Evolutionary conservation across 1,140 invertebrate species (phyloP).

Genomic region (Drosophila lacteicornis): DNA sequence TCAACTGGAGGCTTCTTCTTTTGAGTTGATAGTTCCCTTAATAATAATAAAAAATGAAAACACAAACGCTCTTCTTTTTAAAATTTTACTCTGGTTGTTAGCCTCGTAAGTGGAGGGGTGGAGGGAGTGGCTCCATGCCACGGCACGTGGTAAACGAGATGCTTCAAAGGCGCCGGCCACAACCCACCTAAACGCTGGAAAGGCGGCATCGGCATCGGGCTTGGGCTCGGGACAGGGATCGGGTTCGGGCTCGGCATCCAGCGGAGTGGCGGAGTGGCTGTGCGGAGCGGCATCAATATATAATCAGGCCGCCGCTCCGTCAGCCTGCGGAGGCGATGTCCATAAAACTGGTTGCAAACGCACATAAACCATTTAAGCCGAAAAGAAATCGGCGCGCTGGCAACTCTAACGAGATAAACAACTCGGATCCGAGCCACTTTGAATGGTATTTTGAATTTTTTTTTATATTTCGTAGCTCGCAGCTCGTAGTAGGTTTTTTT

Average conservation of each 20-base stretch:
- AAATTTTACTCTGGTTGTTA: background rate
- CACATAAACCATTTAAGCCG: slow-evolving; percentile 82
- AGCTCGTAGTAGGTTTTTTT: slow-evolving; percentile 31
- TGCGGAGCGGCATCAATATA: slow-evolving; percentile 50
- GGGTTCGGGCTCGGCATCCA: slow-evolving; percentile 25
- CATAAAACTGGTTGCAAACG: slow-evolving; percentile 79
- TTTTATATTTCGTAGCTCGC: slow-evolving; percentile 12
- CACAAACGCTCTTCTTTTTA: background rate
- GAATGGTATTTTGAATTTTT: slow-evolving; percentile 58
- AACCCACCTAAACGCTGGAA: slow-evolving; percentile 72
- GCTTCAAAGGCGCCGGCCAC: slow-evolving; percentile 80
- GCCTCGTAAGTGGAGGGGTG: slow-evolving; percentile 2
- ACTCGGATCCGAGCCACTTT: slow-evolving; percentile 56
- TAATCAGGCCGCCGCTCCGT: slow-evolving; percentile 52
- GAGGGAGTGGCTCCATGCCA: slow-evolving; percentile 40
- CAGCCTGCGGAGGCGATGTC: slow-evolving; percentile 61
- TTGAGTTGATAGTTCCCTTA: background rate
- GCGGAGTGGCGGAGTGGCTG: slow-evolving; percentile 4
- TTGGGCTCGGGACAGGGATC: background rate
- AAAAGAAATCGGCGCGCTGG: slow-evolving; percentile 75
- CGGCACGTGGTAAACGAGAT: slow-evolving; percentile 80
- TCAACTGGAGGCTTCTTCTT: too few species aligned
- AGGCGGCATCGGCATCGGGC: slow-evolving; percentile 14
- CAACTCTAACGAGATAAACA: slow-evolving; percentile 73
- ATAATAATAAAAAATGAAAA: background rate